Base-by-base conservation (phyloP, 2,113 vertebrate species). In the Hyaena hyaena region DNA sequence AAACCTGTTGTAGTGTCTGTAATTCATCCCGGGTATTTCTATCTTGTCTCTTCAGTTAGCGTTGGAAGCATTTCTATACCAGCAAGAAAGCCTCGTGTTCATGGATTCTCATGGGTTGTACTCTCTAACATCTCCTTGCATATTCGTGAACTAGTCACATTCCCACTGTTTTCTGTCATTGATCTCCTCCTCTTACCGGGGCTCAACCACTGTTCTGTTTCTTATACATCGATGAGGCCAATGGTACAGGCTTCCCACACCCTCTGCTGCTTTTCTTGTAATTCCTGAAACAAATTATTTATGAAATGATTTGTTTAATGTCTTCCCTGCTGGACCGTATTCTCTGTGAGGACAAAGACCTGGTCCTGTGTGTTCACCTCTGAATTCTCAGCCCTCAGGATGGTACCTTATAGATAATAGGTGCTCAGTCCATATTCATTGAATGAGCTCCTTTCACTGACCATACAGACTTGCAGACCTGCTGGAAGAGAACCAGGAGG, bases 401-500 rank as follows among this genome's bases (percentile, higher is more conserved):
- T 5, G 12, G 35, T 50, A 7, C 24, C 48, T 33, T 39, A 3
- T 11, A 2, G 0, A 2, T 19, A 31, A 16, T 0, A 33, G n/a
- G 55, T 17, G 7, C 10, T 55, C 71, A 19, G 0, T 87, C 58
- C 26, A 0, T 48, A 16, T 33, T 61, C 71, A 28, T 4, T 74
- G 83, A 55, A 4, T 58, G 66, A 24, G 9, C 88, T 69, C 92
- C 76, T 76, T 35, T 63, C 39, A 73, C 90, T 86, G 96, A 10
- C 93, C 77, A 74, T n/a, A 66, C 94, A 99, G 99, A 97, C 99
- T 99, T 91, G 99, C 99, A 97, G 99, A 99, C 92, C 98, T 99
- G 23, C 98, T 99, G 98, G 99, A 99, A 98, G 98, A 99, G 93
- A 98, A 99, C 96, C 99, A 99, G 96, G 99, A 99, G 90, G 99